phyloP scores from a whole-genome alignment of 2,113 vertebrate genomes.

The Psettodes erumei region DNA sequence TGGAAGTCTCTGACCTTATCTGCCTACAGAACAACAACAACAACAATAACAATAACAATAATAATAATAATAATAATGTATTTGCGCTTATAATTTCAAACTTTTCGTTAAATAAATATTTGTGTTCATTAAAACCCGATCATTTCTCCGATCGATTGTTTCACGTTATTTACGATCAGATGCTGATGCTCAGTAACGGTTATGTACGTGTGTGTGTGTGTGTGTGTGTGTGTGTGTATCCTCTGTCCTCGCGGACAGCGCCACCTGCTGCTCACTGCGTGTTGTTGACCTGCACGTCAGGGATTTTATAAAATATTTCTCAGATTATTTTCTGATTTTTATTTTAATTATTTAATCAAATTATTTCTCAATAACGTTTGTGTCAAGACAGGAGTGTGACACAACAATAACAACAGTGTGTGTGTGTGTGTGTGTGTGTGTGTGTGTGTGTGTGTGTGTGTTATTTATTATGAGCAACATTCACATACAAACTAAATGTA shows the following conservation, averaged over 20 bases:
- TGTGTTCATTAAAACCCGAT: neutral
- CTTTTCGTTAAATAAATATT: no score
- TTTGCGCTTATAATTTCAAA: no score
- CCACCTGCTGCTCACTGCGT: constrained; percentile 55
- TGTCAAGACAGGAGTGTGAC: no score
- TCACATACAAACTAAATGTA: neutral
- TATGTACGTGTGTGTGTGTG: no score
- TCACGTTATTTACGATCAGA: constrained; percentile 6
- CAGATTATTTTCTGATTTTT: no score
- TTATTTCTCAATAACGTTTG: no score
- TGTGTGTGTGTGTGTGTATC: no score
- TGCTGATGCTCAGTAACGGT: constrained; percentile 26
- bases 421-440: no score
- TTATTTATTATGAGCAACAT: constrained; percentile 22
- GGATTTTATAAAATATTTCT: no score
- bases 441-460: neutral
- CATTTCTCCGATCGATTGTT: neutral
- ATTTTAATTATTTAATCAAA: no score
- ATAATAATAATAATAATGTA: constrained; percentile 4
- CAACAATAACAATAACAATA: neutral
- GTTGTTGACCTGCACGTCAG: no score
- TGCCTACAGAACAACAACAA: neutral
- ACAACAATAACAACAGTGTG: neutral
- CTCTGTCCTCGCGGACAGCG: neutral
- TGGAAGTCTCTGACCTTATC: neutral